Percentiles rank a stretch among this genome's conserved stretches.
phyloP scores from a whole-genome alignment of 2,888 invertebrate species.

The Belgica antarctica region DNA sequence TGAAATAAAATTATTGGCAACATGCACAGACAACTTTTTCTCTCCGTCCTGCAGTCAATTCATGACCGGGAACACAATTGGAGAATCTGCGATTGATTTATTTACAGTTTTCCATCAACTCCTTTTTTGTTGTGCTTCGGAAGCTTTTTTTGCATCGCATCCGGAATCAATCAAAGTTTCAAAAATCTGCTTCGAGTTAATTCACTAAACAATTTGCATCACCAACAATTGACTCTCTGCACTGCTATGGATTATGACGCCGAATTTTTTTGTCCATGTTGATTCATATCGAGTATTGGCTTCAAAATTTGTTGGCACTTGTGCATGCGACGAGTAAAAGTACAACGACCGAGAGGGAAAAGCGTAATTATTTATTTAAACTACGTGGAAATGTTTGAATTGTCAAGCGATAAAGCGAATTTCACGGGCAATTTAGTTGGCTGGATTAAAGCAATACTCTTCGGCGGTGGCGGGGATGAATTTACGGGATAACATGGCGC shows the following conservation, averaged over 20 bases:
- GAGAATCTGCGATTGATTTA: slow-evolving; percentile 34
- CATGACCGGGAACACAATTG: not conserved
- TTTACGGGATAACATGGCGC: not conserved
- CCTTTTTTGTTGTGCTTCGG: slow-evolving; percentile 1
- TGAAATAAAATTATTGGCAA: slow-evolving; percentile 18
- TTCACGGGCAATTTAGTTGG: slow-evolving; percentile 35
- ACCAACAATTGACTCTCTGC: slow-evolving; percentile 6
- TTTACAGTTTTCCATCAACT: slow-evolving; percentile 9
- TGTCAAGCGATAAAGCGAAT: slow-evolving; percentile 31
- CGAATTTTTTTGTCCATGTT: slow-evolving; percentile 4
- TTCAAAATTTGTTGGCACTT: not conserved
- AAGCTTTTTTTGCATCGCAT: not conserved
- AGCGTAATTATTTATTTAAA: slow-evolving; percentile 38
- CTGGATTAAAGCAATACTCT: slow-evolving; percentile 11
- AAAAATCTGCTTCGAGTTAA: slow-evolving; percentile 30
- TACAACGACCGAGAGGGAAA: not conserved
- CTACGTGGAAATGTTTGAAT: slow-evolving; percentile 35
- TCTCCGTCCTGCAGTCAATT: not conserved
- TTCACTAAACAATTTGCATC: slow-evolving; percentile 24
- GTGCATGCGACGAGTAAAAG: not conserved
- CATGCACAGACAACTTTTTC: not conserved
- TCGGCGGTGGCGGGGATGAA: not conserved
- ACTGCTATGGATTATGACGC: too few species aligned
- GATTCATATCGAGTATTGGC: not conserved
- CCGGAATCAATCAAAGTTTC: slow-evolving; percentile 30